Evolutionary conservation across 2,888 invertebrate species (phyloP), one percentile per base, ranked within the genome.

Genomic region (Meteorus colon): DNA sequence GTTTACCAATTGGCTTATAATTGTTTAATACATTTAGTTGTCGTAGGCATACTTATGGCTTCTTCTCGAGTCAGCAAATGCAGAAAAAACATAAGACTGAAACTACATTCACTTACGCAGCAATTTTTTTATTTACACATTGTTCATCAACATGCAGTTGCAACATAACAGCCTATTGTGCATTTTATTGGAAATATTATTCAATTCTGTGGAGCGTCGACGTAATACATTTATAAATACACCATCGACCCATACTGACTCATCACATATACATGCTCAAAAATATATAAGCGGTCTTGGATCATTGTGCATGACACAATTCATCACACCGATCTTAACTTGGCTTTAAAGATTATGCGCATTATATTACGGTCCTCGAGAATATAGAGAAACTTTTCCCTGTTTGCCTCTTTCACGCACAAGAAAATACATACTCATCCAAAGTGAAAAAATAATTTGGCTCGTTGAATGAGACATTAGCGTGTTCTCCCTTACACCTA

Each of bases 231-330:
- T 5, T 14, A 34, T 34, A 63, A 31, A 63, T 59, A 34, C 31
- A 14, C 31, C 12, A 34, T 63, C 31, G 14, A 14, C 55, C 2
- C 4, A n/a, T 48, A 4, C 19, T 55, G 19, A 55, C 2, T 55
- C 55, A 19, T 55, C 19, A 19, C 55, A 55, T 55, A 14, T 63
- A 63, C 12, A 31, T 63, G 12, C 8, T 34, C 16, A 5, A 10
- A 63, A 63, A 31, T 63, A 31, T 19, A 81, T 73, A 79, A 77
- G 78, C 55, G 74, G 68, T 69, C 77, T 66, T 74, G 70, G 81
- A 81, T 77, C 77, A 79, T 74, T 81, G 80, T 77, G 74, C 77
- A 80, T 79, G 62, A 59, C 48, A 10, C 41, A 31, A 65, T 75
- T 55, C 45, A 75, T 71, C 70, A 71, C 24, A n/a, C 5, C 34